Conservation (phyloP, 2,797 vertebrate genomes). For the Sebastes glaucus region DNA sequence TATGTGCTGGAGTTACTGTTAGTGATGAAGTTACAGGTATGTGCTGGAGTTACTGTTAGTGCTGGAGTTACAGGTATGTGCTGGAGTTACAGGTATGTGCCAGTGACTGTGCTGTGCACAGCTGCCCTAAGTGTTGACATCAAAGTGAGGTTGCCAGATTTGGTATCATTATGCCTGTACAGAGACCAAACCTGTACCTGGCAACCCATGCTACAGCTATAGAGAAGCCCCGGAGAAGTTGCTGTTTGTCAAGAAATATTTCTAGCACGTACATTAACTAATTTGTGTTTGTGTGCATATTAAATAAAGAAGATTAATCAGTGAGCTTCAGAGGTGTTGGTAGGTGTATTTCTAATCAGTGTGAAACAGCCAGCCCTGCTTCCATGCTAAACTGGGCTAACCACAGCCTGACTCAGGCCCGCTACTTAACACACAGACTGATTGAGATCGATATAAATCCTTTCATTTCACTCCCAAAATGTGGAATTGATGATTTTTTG, state of each 20-base stretch:
- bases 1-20: too few relatives aligned
- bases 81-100: too few relatives aligned
- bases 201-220: not conserved
- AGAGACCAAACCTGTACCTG: not conserved
- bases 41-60: too few relatives aligned
- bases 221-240: not conserved
- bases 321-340: not conserved
- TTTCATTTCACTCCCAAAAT: not conserved
- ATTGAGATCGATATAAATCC: not conserved
- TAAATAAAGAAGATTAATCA: not conserved
- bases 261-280: not conserved
- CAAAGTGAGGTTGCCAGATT: not conserved
- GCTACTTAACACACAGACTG: not conserved
- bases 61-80: too few relatives aligned
- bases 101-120: not conserved
- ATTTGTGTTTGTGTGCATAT: not conserved
- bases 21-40: too few relatives aligned
- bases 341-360: not conserved
- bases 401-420: not conserved
- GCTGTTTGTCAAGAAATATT: not conserved
- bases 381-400: not conserved
- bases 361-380: not conserved
- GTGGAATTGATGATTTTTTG: not conserved
- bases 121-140: not conserved
- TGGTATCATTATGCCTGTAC: not conserved